phyloP scores from a whole-genome alignment of 2,797 vertebrate species.

The Onychomys leucogaster region DNA sequence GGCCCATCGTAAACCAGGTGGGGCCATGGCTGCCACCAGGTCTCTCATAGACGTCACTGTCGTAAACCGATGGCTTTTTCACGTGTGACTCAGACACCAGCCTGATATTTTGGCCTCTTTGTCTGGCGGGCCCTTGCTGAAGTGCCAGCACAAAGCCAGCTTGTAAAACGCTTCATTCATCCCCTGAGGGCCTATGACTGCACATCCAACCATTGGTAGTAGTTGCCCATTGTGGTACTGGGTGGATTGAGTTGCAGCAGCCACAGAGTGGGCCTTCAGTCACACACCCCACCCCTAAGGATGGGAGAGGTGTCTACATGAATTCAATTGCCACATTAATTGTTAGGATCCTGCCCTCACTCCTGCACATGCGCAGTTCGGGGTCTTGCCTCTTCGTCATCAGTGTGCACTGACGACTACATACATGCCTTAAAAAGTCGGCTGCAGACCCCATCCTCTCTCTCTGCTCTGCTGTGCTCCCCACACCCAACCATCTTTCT shows the following conservation, averaged over 20 bases:
- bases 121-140: background rate
- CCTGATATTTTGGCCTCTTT: background rate
- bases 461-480: too few relatives aligned
- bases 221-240: background rate
- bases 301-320: background rate
- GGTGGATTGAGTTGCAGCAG: background rate
- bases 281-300: background rate
- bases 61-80: background rate
- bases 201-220: background rate
- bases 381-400: too few relatives aligned
- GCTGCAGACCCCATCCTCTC: too few relatives aligned
- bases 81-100: background rate
- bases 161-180: background rate
- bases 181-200: background rate
- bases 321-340: conserved; percentile 81
- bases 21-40: background rate
- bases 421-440: too few relatives aligned
- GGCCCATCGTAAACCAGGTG: background rate
- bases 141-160: background rate
- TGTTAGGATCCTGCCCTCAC: conserved; percentile 11
- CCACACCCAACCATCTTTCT: too few relatives aligned
- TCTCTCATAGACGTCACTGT: background rate
- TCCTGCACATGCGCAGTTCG: too few relatives aligned
- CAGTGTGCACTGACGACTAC: too few relatives aligned
- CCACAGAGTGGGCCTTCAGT: background rate